A percentile compares a stretch with the other conserved stretches of the same genome.
phyloP scores from a whole-genome alignment of 2,888 invertebrate genomes.

The Ichneumoninae sp. region DNA sequence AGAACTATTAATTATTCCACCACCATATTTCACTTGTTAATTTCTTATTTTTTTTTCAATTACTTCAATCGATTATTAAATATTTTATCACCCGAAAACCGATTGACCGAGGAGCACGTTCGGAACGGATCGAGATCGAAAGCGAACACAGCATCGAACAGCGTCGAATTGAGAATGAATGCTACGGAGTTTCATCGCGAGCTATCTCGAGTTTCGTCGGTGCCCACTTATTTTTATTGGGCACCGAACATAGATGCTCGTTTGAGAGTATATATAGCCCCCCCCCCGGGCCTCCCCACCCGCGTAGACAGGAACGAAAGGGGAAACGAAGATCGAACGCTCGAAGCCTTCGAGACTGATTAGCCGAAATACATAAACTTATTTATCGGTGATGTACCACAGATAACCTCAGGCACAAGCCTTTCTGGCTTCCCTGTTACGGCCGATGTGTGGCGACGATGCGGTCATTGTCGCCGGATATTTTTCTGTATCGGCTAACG shows the following conservation, averaged over 20 bases:
- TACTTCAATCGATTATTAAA: neutral
- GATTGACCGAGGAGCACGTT: neutral
- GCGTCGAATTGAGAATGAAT: slow-evolving; percentile 68
- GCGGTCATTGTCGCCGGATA: slow-evolving; percentile 65
- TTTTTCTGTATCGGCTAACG: slow-evolving; percentile 46
- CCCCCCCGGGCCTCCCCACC: neutral
- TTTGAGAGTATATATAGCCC: slow-evolving; percentile 67
- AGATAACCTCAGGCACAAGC: slow-evolving; percentile 66
- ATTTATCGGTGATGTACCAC: slow-evolving; percentile 81
- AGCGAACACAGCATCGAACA: slow-evolving; percentile 50
- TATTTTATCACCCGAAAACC: neutral
- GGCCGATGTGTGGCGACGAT: neutral
- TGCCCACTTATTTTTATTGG: slow-evolving; percentile 76
- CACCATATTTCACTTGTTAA: neutral
- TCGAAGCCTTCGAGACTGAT: slow-evolving; percentile 71
- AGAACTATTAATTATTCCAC: neutral
- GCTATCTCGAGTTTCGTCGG: slow-evolving; percentile 68
- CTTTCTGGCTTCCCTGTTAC: slow-evolving; percentile 50
- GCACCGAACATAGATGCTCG: slow-evolving; percentile 78
- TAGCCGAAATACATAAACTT: slow-evolving; percentile 81
- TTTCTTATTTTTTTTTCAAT: neutral
- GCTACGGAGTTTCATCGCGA: slow-evolving; percentile 39
- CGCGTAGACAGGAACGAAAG: slow-evolving; percentile 40
- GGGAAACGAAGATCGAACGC: slow-evolving; percentile 65
- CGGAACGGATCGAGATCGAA: neutral